These are phyloP conservation scores for Molossus molossus DNA, from an alignment of 2,797 vertebrate species.

Conservation along the genomic window DNA sequence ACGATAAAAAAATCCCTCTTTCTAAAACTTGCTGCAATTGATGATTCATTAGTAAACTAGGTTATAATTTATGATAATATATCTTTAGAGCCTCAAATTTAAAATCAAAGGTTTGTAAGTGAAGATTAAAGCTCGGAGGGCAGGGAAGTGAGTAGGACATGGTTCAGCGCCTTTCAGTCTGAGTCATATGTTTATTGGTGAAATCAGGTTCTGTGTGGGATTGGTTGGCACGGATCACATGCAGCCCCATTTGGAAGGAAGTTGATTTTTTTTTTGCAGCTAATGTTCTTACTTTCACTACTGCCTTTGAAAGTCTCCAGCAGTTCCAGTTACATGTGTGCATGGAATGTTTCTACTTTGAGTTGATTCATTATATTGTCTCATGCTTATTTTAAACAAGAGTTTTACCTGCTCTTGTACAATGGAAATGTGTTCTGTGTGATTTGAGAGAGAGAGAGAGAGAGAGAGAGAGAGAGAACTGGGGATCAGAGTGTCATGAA, in stretches of 20 bases:
- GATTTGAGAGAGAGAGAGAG: conserved; percentile 55
- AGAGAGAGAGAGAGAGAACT: neutral
- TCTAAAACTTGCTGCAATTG: conserved; percentile 53
- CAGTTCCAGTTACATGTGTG: conserved; percentile 46
- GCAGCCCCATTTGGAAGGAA: neutral
- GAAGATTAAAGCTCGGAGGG: conserved; percentile 20
- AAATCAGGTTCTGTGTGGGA: conserved; percentile 46
- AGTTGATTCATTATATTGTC: conserved; percentile 15
- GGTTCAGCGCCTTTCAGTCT: neutral
- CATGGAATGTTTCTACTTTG: conserved; percentile 51
- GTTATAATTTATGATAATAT: conserved; percentile 19
- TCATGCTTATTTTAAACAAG: conserved; percentile 62
- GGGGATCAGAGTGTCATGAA: conserved; percentile 73
- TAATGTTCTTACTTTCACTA: conserved; percentile 7
- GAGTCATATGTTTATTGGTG: conserved; percentile 35
- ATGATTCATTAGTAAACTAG: conserved; percentile 46
- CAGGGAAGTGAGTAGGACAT: neutral
- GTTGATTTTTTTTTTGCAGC: conserved; percentile 56
- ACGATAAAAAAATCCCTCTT: conserved; percentile 1
- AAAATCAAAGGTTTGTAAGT: conserved; percentile 32
- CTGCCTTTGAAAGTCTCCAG: conserved; percentile 40
- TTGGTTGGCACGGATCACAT: neutral
- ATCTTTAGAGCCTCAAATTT: conserved; percentile 37
- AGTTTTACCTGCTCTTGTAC: conserved; percentile 51
- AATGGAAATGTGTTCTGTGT: conserved; percentile 57